Evolutionary conservation across 2,113 vertebrate species (phyloP).

Genomic region (Pseudorectes ferrugineus): DNA sequence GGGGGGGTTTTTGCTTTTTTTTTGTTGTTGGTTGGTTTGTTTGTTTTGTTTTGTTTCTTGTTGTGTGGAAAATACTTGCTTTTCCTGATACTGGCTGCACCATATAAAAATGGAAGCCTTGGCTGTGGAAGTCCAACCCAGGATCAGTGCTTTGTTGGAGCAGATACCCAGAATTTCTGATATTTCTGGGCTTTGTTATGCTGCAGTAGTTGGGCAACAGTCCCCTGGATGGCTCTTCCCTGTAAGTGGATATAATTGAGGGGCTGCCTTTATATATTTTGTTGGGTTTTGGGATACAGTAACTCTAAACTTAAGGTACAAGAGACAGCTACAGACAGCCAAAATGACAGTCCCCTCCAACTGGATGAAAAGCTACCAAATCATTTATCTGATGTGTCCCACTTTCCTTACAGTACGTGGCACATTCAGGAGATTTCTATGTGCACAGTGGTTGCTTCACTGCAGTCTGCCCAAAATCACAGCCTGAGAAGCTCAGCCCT

Average conservation of each 20-base stretch:
- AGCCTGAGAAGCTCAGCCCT: neutral
- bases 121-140: neutral
- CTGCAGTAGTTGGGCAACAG: neutral
- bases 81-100: neutral
- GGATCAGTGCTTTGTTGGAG: neutral
- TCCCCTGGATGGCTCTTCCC: neutral
- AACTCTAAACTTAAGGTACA: neutral
- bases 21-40: neutral
- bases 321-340: neutral
- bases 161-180: neutral
- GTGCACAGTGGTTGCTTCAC: neutral
- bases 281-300: neutral
- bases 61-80: neutral
- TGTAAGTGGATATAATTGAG: neutral
- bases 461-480: neutral
- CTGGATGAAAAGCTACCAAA: neutral
- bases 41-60: neutral
- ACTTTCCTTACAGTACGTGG: rapidly evolving
- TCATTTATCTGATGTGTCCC: neutral
- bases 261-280: neutral
- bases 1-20: neutral
- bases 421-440: neutral
- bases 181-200: neutral
- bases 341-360: neutral
- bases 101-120: neutral